These are phyloP conservation scores for Carpatolechia fugitivella DNA, from an alignment of 2,888 invertebrate genomes.

Conservation along the genomic window DNA sequence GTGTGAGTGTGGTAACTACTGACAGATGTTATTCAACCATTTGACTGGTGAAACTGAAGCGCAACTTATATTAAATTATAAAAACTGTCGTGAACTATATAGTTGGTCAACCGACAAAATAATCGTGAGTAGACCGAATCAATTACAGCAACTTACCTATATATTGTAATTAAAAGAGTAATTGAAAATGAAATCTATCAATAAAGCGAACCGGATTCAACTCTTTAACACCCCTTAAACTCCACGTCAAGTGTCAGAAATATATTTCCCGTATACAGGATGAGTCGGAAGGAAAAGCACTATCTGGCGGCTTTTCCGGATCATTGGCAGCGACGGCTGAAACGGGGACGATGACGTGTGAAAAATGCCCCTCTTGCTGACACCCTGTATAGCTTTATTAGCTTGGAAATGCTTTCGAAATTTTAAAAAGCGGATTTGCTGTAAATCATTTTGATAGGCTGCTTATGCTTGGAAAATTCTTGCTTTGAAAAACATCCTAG, in stretches of 20 bases:
- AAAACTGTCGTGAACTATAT: too few species aligned
- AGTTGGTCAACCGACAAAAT: too few species aligned
- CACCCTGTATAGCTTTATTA: slow-evolving; percentile 34
- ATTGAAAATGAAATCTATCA: background rate
- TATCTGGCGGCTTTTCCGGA: slow-evolving; percentile 46
- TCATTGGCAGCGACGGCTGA: slow-evolving; percentile 40
- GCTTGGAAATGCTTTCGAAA: slow-evolving; percentile 18
- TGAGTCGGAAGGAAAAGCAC: slow-evolving; percentile 34
- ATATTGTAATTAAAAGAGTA: background rate
- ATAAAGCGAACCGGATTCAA: slow-evolving; percentile 1
- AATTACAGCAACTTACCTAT: too few species aligned
- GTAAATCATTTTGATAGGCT: background rate
- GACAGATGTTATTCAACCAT: too few species aligned
- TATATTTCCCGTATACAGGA: slow-evolving; percentile 33
- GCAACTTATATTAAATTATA: too few species aligned
- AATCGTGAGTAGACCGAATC: too few species aligned
- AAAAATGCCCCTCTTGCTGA: slow-evolving; percentile 35
- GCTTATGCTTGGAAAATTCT: too few species aligned
- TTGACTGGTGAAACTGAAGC: too few species aligned
- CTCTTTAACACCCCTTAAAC: slow-evolving; percentile 21
- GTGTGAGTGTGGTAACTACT: too few species aligned
- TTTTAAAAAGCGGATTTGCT: background rate
- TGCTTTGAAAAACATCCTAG: too few species aligned
- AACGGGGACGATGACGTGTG: slow-evolving; percentile 35
- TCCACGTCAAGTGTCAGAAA: slow-evolving; percentile 39